These are phyloP conservation scores for Sebastes itinus DNA, from an alignment of 2,797 vertebrate species.

Conservation along the genomic window DNA sequence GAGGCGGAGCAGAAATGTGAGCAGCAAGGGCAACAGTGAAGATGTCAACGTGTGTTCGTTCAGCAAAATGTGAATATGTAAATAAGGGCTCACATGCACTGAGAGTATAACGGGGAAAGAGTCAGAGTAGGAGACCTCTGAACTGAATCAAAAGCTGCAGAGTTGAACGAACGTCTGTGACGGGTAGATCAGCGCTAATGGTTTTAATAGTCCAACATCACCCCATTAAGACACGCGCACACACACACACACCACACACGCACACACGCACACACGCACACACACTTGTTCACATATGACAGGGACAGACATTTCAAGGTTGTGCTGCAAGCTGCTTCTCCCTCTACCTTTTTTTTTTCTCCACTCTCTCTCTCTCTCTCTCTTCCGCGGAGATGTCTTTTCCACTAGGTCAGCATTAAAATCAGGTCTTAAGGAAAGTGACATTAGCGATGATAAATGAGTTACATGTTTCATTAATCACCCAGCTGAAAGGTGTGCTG, in stretches of 20 bases:
- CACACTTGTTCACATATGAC: conserved; percentile 6
- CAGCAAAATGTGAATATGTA: conserved; percentile 11
- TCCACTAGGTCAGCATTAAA: conserved; percentile 71
- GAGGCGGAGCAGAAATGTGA: background rate
- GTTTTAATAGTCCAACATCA: conserved; percentile 71
- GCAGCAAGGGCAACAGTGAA: background rate
- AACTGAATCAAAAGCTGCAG: conserved; percentile 45
- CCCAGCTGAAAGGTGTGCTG: conserved; percentile 49
- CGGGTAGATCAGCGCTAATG: conserved; percentile 57
- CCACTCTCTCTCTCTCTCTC: background rate
- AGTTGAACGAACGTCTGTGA: conserved; percentile 26
- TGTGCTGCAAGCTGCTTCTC: conserved; percentile 34
- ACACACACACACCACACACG: conserved; percentile 9
- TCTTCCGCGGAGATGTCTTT: conserved; percentile 37
- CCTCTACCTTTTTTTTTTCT: background rate
- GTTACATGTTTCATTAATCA: conserved; percentile 80
- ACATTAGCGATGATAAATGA: conserved; percentile 80
- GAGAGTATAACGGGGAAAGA: background rate
- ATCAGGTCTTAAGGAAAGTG: conserved; percentile 73
- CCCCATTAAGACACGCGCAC: conserved; percentile 38
- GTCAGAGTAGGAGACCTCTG: conserved; percentile 34
- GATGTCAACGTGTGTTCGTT: background rate
- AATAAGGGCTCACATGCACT: background rate
- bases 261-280: conserved; percentile 3
- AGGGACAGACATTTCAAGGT: conserved; percentile 57